phyloP scores from a whole-genome alignment of 2,888 invertebrate genomes.

The Lepeophtheirus nordmannii region DNA sequence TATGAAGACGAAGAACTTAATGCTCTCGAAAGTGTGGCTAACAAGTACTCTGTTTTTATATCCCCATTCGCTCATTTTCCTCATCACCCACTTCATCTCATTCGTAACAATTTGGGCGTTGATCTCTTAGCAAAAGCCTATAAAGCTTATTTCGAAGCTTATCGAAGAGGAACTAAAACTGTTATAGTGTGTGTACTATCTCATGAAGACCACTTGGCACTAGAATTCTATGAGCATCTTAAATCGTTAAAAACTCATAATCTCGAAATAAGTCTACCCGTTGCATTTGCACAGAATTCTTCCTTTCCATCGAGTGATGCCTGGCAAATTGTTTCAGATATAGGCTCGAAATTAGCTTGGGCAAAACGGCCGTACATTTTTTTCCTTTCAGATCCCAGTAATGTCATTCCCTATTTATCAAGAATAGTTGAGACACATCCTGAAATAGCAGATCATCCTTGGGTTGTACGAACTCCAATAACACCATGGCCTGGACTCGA shows the following conservation, averaged over 20 bases:
- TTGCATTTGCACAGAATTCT: background rate
- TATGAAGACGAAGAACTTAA: background rate
- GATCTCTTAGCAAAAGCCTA: background rate
- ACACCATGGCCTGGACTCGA: constrained; percentile 1
- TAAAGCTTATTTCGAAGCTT: background rate
- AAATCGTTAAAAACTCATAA: background rate
- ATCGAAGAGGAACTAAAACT: background rate
- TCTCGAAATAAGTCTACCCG: background rate
- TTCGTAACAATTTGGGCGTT: background rate
- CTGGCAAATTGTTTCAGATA: background rate
- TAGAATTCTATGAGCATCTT: background rate
- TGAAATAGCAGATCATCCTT: background rate
- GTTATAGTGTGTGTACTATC: background rate
- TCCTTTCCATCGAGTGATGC: background rate
- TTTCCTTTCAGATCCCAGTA: background rate
- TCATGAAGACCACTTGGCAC: background rate
- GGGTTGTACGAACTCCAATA: background rate
- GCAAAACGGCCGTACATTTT: background rate
- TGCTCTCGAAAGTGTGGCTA: background rate
- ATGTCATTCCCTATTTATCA: background rate
- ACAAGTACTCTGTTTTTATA: background rate
- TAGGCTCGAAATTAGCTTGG: background rate
- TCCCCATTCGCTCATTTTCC: background rate
- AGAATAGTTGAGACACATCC: background rate
- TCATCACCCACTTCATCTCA: background rate